Base-by-base conservation (phyloP, 2,113 vertebrate species). In the Stercorarius parasiticus region DNA sequence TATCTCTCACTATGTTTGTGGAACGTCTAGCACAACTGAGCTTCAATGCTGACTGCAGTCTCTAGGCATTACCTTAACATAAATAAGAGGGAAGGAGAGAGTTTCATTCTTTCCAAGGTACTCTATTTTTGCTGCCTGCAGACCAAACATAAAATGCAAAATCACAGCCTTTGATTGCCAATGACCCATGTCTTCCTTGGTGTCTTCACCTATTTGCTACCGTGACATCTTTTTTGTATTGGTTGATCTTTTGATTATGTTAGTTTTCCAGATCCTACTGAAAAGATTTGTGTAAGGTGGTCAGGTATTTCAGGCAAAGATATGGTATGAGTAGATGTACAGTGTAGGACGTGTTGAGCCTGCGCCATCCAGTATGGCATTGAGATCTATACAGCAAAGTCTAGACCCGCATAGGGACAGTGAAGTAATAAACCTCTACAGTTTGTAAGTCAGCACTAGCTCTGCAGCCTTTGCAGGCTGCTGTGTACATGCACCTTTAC, bases 1-100 rank as follows among this genome's bases (percentile, higher is more conserved):
- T 93, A 93, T 94, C 81, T 93, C 86, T 95, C 52, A 15, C 84
- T 96, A 5, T 95, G 90, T 96, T 96, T 97, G 78, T 93, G 91
- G 93, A 97, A 90, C 0, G 30, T 96, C 93, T 96, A 92, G 73
- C 49, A 93, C 90, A 93, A 80, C 53, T 77, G 53, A 66, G 17
- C 55, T 88, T 65, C 74, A 32, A 5, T 62, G 66, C 78, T 91
- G 78, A 93, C 83, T 93, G 70, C 27, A 82, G 73, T 91, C 74
- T 88, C 70, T 53, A 70, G 85, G 27, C 62, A 50, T 70, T 86
- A 96, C 82, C 87, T 95, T 82, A 93, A 95, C 73, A 85, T 82
- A 96, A 96, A 93, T 90, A 97, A 52, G 38, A 79, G 53, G 64
- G 83, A 87, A 49, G 50, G 69, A 88, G 34, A 52, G 34, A 76